Evolutionary conservation across 1,140 invertebrate species (phyloP).

Genomic region (Lepidotrigona ventralis): DNA sequence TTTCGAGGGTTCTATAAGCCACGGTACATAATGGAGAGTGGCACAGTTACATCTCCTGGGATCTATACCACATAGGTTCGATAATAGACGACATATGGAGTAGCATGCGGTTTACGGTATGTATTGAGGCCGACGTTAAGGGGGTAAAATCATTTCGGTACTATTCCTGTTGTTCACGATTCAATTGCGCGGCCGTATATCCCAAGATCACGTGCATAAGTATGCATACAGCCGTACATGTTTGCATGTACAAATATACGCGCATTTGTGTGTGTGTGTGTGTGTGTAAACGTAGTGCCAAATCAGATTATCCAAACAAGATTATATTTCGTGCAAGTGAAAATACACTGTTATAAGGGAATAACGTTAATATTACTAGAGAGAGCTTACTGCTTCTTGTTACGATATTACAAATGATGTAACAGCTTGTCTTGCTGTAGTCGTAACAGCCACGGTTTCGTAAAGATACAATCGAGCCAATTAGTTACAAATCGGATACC

Average conservation of each 20-base stretch:
- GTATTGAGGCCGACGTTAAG: conserved; percentile 27
- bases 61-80: conserved; percentile 26
- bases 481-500: neutral
- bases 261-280: neutral
- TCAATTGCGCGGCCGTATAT: conserved; percentile 22
- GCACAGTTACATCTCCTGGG: conserved; percentile 28
- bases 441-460: neutral
- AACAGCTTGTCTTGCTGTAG: neutral
- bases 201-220: neutral
- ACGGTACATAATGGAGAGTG: neutral
- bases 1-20: neutral
- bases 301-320: neutral
- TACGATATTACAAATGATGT: neutral
- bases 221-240: neutral
- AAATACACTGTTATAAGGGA: neutral
- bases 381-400: neutral
- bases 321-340: neutral
- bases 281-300: neutral
- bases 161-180: conserved; percentile 17
- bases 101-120: conserved; percentile 19
- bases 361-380: neutral
- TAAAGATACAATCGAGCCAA: neutral
- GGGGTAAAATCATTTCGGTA: conserved; percentile 36
- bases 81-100: conserved; percentile 29
- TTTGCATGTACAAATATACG: neutral